These are phyloP conservation scores for Mycetomoellerius zeteki DNA, from an alignment of 1,140 invertebrate genomes.

Conservation along the genomic window DNA sequence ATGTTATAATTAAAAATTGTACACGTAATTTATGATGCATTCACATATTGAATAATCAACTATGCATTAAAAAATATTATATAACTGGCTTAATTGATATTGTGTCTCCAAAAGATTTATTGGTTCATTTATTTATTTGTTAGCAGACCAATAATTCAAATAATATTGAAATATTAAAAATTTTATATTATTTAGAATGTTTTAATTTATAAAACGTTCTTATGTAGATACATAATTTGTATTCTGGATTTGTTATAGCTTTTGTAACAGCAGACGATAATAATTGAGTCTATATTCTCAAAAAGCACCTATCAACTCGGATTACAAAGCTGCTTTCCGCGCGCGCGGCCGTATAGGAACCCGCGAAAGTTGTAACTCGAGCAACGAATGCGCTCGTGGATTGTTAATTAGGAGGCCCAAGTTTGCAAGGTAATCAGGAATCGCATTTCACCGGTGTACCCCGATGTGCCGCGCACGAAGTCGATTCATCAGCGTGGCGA, in stretches of 20 bases:
- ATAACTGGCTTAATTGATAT: not conserved
- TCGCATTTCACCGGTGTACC: slow-evolving; percentile 75
- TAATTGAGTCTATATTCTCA: slow-evolving; percentile 54
- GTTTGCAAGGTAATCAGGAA: slow-evolving; percentile 76
- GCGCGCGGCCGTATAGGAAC: slow-evolving; percentile 53
- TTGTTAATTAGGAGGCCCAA: slow-evolving; percentile 75
- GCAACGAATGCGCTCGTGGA: slow-evolving; percentile 70
- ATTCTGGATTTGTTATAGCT: slow-evolving; percentile 27
- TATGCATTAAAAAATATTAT: slow-evolving; percentile 2
- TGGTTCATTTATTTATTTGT: too few species aligned
- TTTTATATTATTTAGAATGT: not conserved
- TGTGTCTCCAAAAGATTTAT: not conserved
- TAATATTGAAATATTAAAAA: not conserved
- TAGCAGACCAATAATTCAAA: not conserved
- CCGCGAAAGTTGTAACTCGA: slow-evolving; percentile 73
- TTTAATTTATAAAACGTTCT: not conserved
- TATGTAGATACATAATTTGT: slow-evolving; percentile 3
- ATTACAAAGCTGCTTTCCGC: slow-evolving; percentile 67
- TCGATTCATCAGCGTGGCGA: slow-evolving; percentile 77
- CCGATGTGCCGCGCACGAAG: slow-evolving; percentile 76
- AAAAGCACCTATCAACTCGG: slow-evolving; percentile 66
- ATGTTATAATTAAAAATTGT: not conserved
- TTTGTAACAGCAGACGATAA: slow-evolving; percentile 50
- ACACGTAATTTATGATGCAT: too few species aligned
- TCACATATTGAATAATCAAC: not conserved